Evolutionary conservation across 2,888 invertebrate species (phyloP).

Genomic region (Zhengitettix transpicula): DNA sequence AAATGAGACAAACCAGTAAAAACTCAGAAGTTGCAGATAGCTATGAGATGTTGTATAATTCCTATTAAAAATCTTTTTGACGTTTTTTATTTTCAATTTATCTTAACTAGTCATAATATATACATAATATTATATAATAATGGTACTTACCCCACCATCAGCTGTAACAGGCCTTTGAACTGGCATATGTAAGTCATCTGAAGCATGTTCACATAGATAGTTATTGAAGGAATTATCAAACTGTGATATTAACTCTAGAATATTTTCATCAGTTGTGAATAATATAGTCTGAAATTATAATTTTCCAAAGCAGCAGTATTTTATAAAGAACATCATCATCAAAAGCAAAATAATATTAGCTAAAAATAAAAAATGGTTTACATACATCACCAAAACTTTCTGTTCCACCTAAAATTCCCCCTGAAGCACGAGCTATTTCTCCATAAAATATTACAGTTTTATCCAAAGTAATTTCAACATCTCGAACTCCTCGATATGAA

Average conservation of each 20-base stretch:
- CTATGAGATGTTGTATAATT: too few relatives aligned
- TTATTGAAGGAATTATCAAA: conserved; percentile 31
- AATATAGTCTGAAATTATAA: conserved; percentile 53
- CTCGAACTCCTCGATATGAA: conserved; percentile 57
- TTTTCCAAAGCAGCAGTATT: neutral
- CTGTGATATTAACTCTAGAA: conserved; percentile 42
- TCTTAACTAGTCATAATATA: too few relatives aligned
- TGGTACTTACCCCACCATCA: conserved; percentile 23
- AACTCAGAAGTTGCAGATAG: too few relatives aligned
- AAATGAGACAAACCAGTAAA: too few relatives aligned
- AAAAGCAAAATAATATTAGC: conserved; percentile 1
- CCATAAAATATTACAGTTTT: conserved; percentile 55
- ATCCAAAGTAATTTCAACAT: conserved; percentile 53
- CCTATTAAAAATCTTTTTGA: too few relatives aligned
- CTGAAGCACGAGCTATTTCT: conserved; percentile 64
- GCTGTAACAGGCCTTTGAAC: conserved; percentile 42
- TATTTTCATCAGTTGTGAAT: conserved; percentile 60
- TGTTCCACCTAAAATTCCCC: conserved; percentile 49
- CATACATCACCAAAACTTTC: conserved; percentile 54
- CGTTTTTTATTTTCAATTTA: too few relatives aligned
- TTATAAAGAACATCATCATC: neutral
- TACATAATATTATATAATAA: neutral
- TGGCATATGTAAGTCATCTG: neutral
- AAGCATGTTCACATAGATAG: neutral
- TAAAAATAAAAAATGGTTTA: conserved; percentile 10